These are phyloP conservation scores for Autographa pulchrina DNA, from an alignment of 2,888 invertebrate genomes.

Conservation along the genomic window DNA sequence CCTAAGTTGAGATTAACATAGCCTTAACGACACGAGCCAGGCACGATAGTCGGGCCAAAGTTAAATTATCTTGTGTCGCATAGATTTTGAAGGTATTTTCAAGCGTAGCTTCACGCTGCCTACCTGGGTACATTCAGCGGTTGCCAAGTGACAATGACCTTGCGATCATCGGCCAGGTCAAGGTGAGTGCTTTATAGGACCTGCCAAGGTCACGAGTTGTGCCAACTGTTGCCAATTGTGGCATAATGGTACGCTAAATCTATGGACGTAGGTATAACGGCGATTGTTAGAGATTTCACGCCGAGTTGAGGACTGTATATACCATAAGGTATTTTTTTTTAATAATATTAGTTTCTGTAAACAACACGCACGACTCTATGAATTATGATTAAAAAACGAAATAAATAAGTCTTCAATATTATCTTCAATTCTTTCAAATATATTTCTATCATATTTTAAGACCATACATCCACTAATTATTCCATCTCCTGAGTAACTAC, in stretches of 20 bases:
- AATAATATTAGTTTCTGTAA: too few species aligned
- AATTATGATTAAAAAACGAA: too few species aligned
- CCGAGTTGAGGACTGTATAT: constrained; percentile 23
- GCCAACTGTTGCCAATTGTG: constrained; percentile 63
- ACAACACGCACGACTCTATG: too few species aligned
- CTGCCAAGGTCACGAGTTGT: constrained; percentile 68
- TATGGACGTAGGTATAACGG: constrained; percentile 17
- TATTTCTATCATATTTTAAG: too few species aligned
- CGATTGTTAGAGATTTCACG: constrained; percentile 29
- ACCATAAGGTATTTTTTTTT: neutral
- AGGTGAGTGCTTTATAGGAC: constrained; percentile 69
- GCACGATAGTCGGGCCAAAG: constrained; percentile 32
- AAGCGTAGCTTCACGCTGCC: constrained; percentile 18
- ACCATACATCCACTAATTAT: too few species aligned
- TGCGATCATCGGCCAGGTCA: constrained; percentile 69
- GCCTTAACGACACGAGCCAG: constrained; percentile 36
- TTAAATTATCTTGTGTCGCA: constrained; percentile 44
- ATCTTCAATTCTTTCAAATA: too few species aligned
- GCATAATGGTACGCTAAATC: constrained; percentile 43
- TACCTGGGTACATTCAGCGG: constrained; percentile 38
- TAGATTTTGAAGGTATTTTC: constrained; percentile 33
- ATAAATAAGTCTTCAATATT: too few species aligned
- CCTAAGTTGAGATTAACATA: constrained; percentile 53
- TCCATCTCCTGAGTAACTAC: too few species aligned
- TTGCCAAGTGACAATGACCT: constrained; percentile 74